Conservation (phyloP, 2,888 invertebrate genomes). For the Tipula confusa region DNA sequence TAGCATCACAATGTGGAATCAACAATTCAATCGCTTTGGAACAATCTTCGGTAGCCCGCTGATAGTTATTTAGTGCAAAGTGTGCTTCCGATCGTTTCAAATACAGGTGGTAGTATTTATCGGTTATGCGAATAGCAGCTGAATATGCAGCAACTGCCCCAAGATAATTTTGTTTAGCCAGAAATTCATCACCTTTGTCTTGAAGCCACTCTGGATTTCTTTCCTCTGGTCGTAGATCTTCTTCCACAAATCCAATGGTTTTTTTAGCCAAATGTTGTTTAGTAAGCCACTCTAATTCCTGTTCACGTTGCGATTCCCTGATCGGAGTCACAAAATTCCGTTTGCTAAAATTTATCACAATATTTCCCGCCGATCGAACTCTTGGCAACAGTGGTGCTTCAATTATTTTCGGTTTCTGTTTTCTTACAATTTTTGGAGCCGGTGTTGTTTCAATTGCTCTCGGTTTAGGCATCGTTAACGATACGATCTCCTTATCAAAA, state of each 20-base stretch:
- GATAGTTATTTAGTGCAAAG: slow-evolving; percentile 67
- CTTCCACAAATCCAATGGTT: slow-evolving; percentile 63
- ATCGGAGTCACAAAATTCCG: slow-evolving; percentile 77
- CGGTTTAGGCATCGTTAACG: slow-evolving; percentile 51
- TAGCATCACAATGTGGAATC: slow-evolving; percentile 66
- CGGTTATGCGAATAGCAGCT: slow-evolving; percentile 69
- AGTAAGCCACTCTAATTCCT: slow-evolving; percentile 75
- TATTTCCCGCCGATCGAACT: slow-evolving; percentile 55
- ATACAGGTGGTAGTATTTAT: slow-evolving; percentile 67
- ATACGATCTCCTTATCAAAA: slow-evolving; percentile 37
- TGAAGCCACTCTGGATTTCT: slow-evolving; percentile 77
- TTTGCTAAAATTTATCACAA: slow-evolving; percentile 68
- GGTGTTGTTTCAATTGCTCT: background rate
- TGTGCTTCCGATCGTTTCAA: slow-evolving; percentile 78
- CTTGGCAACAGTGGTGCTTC: slow-evolving; percentile 26
- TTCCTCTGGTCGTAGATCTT: slow-evolving; percentile 72
- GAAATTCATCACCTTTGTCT: slow-evolving; percentile 75
- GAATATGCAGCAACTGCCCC: slow-evolving; percentile 79
- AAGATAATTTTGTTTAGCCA: slow-evolving; percentile 66
- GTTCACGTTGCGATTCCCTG: slow-evolving; percentile 63
- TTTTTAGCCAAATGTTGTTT: slow-evolving; percentile 72
- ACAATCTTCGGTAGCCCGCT: slow-evolving; percentile 62
- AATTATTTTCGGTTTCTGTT: slow-evolving; percentile 36
- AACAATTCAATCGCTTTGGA: slow-evolving; percentile 68
- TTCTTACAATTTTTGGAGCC: background rate